Evolutionary conservation across 2,113 vertebrate species (phyloP), one percentile per base, ranked within the genome.

Genomic region (Urocynchramus pylzowi): DNA sequence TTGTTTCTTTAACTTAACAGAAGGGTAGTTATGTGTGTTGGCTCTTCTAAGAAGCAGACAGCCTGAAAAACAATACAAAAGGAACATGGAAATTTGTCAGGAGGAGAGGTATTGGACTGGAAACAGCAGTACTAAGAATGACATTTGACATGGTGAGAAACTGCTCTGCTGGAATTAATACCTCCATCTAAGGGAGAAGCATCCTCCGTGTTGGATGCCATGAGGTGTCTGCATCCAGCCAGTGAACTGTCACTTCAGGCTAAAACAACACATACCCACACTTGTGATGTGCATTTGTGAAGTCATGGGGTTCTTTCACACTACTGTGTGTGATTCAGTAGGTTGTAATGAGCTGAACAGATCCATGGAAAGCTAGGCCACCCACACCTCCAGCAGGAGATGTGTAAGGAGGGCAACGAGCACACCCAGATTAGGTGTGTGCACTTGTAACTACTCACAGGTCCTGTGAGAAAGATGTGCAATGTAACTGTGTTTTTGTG

Each of bases 391-490:
- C 28, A 37, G 30, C 13, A 61, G 53, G 11, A 74, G 20, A 50
- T n/a, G 4, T 47, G 9, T 21, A 13, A 45, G 39, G 60, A 77
- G 26, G 4, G 17, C 37, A 84, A 12, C 13, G 24, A 61, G 7
- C 1, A 1, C 2, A 11, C 17, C n/a, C 37, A 45, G 23, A 28
- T 61, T 30, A 39, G 41, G 5, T 5, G 10, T 15, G 31, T 33
- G 44, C n/a, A 3, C 33, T 53, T 68, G 16, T 44, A 84, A 33
- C 7, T 52, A 18, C 49, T 77, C 27, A 47, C 15, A 53, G 19
- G 4, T 52, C 45, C 74, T n/a, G 11, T 65, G 24, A 93, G 31
- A 81, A 53, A 35, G 18, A 13, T 30, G 11, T 7, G 1, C 1
- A 1, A 0, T 44, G 11, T 61, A 27, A 35, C 28, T 60, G 11